Evolutionary conservation across 2,113 vertebrate genomes (phyloP), one percentile per base, ranked within the genome.

Genomic region (Emydocephalus ijimae): DNA sequence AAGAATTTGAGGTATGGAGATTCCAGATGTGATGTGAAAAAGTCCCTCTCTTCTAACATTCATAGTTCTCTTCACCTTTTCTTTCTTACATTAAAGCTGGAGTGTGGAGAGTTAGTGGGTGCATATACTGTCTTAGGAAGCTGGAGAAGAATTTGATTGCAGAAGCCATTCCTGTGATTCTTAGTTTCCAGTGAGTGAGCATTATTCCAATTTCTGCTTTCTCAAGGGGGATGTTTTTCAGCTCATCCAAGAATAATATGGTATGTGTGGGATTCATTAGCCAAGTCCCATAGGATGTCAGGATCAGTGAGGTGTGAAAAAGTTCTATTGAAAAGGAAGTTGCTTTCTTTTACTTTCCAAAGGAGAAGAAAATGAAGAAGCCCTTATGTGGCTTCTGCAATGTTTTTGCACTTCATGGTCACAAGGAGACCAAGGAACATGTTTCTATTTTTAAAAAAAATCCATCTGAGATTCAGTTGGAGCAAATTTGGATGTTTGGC

Each of bases 41-140:
- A 91, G 54, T 24, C 54, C 4, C 89, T 56, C 54, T 93, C 45
- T 39, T 34, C 91, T 88, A 86, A 61, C 5, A 52, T 81, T n/a
- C 88, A 34, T 86, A 91, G 92, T 93, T 43, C 56, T 59, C 5
- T 26, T 92, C 91, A 56, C 86, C n/a, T 61, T 64, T 59, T 18
- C 87, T 61, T 92, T 74, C 89, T 43, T 87, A 94, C 12, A 0
- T 1, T n/a, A 29, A 20, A 26, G 15, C 9, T 14, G 87, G 57
- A 26, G 1, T 26, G 3, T 26, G 43, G 85, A 45, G 24, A 24
- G 23, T 8, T 90, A 10, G 12, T 26, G 69, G 56, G 5, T 24
- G 5, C 26, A 61, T 34, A 39, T 50, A 45, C 45, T 45, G 45
- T 45, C 20, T 95, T 95, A 52, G 26, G 20, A 85, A 9, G 5